Evolutionary conservation across 2,113 vertebrate species (phyloP).

Genomic region (Cephalopholis sonnerati): DNA sequence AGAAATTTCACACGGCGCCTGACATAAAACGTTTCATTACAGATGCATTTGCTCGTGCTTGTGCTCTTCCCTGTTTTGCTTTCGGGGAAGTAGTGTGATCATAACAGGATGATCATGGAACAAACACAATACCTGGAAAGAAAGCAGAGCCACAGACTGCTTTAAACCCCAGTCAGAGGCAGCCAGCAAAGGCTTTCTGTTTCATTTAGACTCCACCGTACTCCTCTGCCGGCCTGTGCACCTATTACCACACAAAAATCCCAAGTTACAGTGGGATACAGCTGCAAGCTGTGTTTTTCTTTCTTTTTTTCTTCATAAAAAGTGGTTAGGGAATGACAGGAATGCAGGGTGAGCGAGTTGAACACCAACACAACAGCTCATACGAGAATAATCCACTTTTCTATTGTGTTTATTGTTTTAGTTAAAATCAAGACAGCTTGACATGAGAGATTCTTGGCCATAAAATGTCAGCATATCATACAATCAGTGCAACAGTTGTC

Average conservation of each 20-base stretch:
- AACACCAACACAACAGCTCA: slow-evolving; percentile 34
- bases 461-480: slow-evolving; percentile 1
- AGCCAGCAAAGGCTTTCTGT: slow-evolving; percentile 8
- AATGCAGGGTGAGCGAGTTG: slow-evolving; percentile 26
- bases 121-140: slow-evolving; percentile 55
- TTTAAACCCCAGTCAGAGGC: slow-evolving; percentile 60
- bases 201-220: neutral
- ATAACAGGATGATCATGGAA: slow-evolving; percentile 62
- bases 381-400: slow-evolving; percentile 33
- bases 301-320: slow-evolving; percentile 33
- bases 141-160: slow-evolving; percentile 51
- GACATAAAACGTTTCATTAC: neutral
- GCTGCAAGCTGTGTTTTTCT: slow-evolving; percentile 24
- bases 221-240: slow-evolving; percentile 21
- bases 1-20: neutral
- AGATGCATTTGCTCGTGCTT: neutral
- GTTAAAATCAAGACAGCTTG: slow-evolving; percentile 41
- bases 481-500: slow-evolving; percentile 28
- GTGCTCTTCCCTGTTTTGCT: slow-evolving; percentile 16
- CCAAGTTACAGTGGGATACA: slow-evolving; percentile 16
- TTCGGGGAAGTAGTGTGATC: slow-evolving; percentile 55
- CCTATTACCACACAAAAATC: slow-evolving; percentile 25
- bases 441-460: slow-evolving; percentile 24
- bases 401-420: slow-evolving; percentile 65
- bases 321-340: slow-evolving; percentile 36